These are phyloP conservation scores for Eumerus sabulonum DNA, from an alignment of 2,888 invertebrate species.

Conservation along the genomic window DNA sequence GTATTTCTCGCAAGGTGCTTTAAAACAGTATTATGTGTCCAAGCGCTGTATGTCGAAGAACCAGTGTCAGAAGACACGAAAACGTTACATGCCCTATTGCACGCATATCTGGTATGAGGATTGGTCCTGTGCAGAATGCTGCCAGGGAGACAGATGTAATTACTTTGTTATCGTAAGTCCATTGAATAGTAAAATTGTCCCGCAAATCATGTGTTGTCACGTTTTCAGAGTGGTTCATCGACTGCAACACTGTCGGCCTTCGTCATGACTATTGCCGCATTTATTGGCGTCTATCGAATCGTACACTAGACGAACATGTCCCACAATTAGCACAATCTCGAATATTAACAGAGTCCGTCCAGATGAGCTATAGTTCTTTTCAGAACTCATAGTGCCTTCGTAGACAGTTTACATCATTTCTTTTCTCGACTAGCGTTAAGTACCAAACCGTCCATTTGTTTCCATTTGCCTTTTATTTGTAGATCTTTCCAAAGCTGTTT, in stretches of 20 bases:
- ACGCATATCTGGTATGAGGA: conserved; percentile 97
- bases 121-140: conserved; percentile 98
- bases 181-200: no score
- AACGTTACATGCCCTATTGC: conserved; percentile 87
- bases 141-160: conserved; percentile 96
- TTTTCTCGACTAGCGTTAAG: no score
- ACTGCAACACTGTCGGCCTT: not conserved
- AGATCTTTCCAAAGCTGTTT: conserved; percentile 6
- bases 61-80: conserved; percentile 86
- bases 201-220: no score
- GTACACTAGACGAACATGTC: conserved; percentile 3
- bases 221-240: conserved; percentile 48
- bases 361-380: conserved; percentile 1
- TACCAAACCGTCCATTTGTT: conserved; percentile 15
- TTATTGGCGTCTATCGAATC: not conserved
- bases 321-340: not conserved
- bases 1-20: conserved; percentile 95
- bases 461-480: conserved; percentile 5
- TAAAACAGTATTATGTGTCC: conserved; percentile 95
- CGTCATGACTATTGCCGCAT: not conserved
- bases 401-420: no score
- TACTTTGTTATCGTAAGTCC: conserved; percentile 94
- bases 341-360: conserved; percentile 30
- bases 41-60: conserved; percentile 92
- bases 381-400: not conserved